phyloP scores from a whole-genome alignment of 2,113 vertebrate genomes.

The Pithys albifrons region DNA sequence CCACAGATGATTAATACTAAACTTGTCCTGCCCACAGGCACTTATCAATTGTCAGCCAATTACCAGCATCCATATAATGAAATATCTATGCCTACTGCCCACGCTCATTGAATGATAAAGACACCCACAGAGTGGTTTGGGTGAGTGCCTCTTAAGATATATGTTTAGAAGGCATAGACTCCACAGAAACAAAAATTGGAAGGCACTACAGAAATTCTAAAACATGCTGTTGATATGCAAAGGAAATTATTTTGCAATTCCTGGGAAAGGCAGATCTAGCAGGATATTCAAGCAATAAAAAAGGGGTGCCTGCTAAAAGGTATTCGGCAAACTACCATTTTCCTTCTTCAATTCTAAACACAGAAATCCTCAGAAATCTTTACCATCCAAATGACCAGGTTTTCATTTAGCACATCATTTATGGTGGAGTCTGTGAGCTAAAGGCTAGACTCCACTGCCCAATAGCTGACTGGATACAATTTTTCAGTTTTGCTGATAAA shows the following conservation, averaged over 20 bases:
- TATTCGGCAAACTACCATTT: not conserved
- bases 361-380: not conserved
- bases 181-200: not conserved
- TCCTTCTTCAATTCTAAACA: not conserved
- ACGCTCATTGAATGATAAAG: not conserved
- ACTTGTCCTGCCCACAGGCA: not conserved
- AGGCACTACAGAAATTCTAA: not conserved
- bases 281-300: not conserved
- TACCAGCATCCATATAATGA: not conserved
- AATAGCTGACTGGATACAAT: not conserved
- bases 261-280: not conserved
- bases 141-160: not conserved
- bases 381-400: not conserved
- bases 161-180: not conserved
- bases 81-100: not conserved
- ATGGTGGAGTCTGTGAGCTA: not conserved
- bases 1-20: not conserved
- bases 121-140: not conserved
- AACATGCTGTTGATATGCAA: not conserved
- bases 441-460: not conserved
- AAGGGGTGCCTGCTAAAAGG: not conserved
- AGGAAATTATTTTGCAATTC: not conserved
- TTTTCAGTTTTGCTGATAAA: not conserved
- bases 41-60: constrained; percentile 14
- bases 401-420: not conserved